A percentile compares a stretch with the other conserved stretches of the same genome.
Evolutionary conservation across 2,113 vertebrate species (phyloP).

Genomic region (Otolemur garnettii): DNA sequence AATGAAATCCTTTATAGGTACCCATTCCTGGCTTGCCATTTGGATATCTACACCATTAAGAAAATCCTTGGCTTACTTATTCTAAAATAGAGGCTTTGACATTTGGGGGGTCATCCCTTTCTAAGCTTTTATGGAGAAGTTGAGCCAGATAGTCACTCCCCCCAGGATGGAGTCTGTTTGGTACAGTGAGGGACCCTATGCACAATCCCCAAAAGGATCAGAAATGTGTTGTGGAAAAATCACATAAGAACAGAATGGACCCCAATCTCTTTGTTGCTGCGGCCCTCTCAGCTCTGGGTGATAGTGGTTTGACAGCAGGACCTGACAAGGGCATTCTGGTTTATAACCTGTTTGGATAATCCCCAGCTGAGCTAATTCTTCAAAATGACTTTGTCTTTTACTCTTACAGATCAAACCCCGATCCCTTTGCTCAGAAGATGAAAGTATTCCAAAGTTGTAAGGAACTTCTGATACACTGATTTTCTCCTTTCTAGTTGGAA

Average conservation of each 20-base stretch:
- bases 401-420: neutral
- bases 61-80: neutral
- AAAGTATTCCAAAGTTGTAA: conserved; percentile 16
- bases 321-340: neutral
- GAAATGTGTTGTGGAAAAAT: neutral
- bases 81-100: neutral
- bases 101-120: neutral
- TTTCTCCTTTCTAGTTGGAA: neutral
- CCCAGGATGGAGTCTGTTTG: neutral
- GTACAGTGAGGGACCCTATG: neutral
- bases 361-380: conserved; percentile 23
- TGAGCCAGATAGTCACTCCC: neutral
- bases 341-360: neutral
- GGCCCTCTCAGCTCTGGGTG: neutral
- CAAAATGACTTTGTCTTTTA: conserved; percentile 38
- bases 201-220: neutral
- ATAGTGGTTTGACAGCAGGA: neutral
- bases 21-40: neutral
- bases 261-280: neutral
- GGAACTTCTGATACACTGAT: neutral
- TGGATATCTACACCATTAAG: neutral
- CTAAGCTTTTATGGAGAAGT: neutral
- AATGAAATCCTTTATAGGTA: neutral
- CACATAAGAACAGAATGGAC: neutral
- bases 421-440: conserved; percentile 48